Conservation (phyloP, 1,140 invertebrate species). For the Hyposmocoma kahamanoa region DNA sequence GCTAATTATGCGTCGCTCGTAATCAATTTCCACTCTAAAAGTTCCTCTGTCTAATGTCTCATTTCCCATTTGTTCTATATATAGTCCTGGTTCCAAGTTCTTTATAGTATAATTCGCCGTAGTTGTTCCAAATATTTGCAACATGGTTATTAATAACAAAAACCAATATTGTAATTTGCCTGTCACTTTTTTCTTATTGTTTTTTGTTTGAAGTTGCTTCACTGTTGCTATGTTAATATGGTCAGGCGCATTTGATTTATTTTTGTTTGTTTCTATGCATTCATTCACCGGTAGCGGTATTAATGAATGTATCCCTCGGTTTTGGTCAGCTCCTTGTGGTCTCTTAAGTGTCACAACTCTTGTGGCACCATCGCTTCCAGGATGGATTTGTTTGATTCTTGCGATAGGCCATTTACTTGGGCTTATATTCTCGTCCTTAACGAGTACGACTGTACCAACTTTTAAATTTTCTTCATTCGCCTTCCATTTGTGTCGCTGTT, state of each 20-base stretch:
- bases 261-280: neutral
- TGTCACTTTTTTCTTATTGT: neutral
- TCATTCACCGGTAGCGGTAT: constrained; percentile 8
- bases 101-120: neutral
- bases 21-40: constrained; percentile 1
- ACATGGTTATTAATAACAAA: neutral
- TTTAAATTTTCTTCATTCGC: neutral
- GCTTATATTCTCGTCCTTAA: constrained; percentile 27
- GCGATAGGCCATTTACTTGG: constrained; percentile 33
- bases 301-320: constrained; percentile 3
- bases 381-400: constrained; percentile 24
- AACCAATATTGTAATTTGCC: neutral
- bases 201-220: neutral
- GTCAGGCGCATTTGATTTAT: neutral
- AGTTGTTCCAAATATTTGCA: neutral
- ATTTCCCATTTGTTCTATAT: constrained; percentile 4
- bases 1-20: neutral
- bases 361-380: constrained; percentile 32
- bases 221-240: constrained; percentile 2
- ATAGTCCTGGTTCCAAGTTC: neutral
- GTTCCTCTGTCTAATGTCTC: neutral
- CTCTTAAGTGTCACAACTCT: constrained; percentile 16
- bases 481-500: constrained; percentile 25
- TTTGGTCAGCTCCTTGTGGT: neutral
- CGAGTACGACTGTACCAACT: constrained; percentile 19